Percentiles rank a stretch among this genome's conserved stretches.
Conservation (phyloP, 1,140 invertebrate species). For the Drosophila bocqueti region DNA sequence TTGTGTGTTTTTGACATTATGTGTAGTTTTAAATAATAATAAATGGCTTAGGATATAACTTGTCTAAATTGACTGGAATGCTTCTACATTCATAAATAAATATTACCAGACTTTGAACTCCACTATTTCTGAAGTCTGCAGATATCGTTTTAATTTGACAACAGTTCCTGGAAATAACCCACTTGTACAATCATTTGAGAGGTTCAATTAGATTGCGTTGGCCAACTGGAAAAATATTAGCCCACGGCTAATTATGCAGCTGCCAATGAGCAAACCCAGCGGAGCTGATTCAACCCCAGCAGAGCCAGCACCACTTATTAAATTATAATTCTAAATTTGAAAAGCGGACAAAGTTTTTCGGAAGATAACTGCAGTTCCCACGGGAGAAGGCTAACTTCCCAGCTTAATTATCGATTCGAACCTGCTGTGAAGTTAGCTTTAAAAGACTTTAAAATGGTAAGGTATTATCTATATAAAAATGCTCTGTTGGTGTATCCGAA, state of each 20-base stretch:
- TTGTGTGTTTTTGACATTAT: no score
- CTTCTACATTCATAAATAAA: not conserved
- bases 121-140: no score
- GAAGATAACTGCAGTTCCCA: conserved; percentile 12
- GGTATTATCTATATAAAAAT: no score
- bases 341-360: conserved; percentile 42
- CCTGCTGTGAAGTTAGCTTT: conserved; percentile 1
- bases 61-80: no score
- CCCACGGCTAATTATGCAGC: conserved; percentile 47
- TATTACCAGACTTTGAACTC: no score
- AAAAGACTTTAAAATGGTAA: not conserved
- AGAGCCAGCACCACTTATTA: conserved; percentile 24
- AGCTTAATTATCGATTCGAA: conserved; percentile 23
- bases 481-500: no score
- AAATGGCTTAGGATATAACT: no score
- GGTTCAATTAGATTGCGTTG: conserved; percentile 36
- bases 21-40: no score
- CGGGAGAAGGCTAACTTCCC: conserved; percentile 14
- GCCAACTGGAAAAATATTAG: conserved; percentile 56
- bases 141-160: conserved; percentile 10
- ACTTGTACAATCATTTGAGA: conserved; percentile 10
- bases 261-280: not conserved
- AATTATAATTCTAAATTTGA: conserved; percentile 60
- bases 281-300: not conserved
- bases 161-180: not conserved